Conservation (phyloP, 2,888 invertebrate genomes). For the Apamea anceps region DNA sequence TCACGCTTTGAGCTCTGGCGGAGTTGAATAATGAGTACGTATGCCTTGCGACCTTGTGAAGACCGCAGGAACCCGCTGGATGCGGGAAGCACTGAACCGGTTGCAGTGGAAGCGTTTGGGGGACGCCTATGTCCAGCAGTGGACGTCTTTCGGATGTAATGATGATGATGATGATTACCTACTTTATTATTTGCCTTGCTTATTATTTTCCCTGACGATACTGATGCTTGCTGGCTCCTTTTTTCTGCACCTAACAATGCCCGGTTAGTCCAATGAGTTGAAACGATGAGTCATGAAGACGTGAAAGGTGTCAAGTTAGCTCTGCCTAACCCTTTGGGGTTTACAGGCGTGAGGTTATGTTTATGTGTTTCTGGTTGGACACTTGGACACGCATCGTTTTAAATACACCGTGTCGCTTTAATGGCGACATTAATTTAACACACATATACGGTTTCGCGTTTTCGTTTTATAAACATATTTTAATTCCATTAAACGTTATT, state of each 20-base stretch:
- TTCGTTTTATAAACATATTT: neutral
- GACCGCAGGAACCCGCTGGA: no score
- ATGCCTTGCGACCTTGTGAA: neutral
- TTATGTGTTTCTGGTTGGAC: neutral
- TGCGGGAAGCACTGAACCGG: no score
- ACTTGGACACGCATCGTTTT: neutral
- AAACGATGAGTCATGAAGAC: neutral
- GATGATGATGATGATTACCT: no score
- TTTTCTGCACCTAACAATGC: neutral
- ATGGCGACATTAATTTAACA: neutral
- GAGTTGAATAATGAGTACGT: constrained; percentile 1
- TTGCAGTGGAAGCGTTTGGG: no score
- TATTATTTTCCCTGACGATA: neutral
- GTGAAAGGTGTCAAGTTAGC: neutral
- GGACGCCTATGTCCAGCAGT: no score
- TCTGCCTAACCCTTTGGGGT: neutral
- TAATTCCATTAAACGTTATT: neutral
- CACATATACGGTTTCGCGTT: neutral
- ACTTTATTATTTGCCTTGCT: neutral
- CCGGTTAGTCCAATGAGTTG: neutral
- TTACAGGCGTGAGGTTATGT: neutral
- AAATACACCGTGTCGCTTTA: neutral
- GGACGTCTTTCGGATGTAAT: no score
- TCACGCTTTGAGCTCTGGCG: constrained; percentile 3
- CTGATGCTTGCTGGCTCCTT: neutral